These are phyloP conservation scores for Chionoecetes opilio DNA, from an alignment of 1,140 invertebrate genomes.

Conservation along the genomic window DNA sequence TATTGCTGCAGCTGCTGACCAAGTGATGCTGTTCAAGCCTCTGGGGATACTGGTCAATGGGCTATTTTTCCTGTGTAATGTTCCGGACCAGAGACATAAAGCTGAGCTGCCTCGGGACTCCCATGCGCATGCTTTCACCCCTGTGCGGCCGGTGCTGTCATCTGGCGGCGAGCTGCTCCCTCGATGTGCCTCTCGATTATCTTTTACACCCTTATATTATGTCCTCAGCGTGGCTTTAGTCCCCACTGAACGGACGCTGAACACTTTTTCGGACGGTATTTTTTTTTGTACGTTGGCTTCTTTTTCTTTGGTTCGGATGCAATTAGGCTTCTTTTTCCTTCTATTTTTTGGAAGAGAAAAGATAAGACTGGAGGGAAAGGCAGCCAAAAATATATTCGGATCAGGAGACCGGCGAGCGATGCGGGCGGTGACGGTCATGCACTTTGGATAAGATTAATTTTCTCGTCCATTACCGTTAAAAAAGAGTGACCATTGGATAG, in stretches of 20 bases:
- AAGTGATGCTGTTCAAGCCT: not conserved
- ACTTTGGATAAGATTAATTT: not conserved
- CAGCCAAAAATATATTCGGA: not conserved
- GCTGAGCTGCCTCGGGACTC: not conserved
- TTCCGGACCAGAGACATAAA: conserved; percentile 28
- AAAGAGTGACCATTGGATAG: not conserved
- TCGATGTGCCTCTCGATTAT: not conserved
- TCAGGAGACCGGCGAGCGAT: not conserved
- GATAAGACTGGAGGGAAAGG: not conserved
- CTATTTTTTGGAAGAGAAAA: not conserved
- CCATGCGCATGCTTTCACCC: conserved; percentile 6
- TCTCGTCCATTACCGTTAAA: not conserved
- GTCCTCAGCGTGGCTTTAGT: conserved; percentile 1
- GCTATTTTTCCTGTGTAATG: conserved; percentile 4
- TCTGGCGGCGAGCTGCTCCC: not conserved
- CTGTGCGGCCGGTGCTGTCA: not conserved
- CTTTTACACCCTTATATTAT: not conserved
- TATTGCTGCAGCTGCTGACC: conserved; percentile 14
- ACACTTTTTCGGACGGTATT: not conserved
- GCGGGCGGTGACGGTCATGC: not conserved
- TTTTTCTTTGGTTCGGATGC: not conserved
- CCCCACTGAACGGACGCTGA: not conserved
- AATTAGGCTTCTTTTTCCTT: not conserved
- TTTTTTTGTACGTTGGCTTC: not conserved
- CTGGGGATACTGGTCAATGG: not conserved